Evolutionary conservation across 1,140 invertebrate species (phyloP), one percentile per base, ranked within the genome.

Genomic region (Aphelenchoides besseyi): DNA sequence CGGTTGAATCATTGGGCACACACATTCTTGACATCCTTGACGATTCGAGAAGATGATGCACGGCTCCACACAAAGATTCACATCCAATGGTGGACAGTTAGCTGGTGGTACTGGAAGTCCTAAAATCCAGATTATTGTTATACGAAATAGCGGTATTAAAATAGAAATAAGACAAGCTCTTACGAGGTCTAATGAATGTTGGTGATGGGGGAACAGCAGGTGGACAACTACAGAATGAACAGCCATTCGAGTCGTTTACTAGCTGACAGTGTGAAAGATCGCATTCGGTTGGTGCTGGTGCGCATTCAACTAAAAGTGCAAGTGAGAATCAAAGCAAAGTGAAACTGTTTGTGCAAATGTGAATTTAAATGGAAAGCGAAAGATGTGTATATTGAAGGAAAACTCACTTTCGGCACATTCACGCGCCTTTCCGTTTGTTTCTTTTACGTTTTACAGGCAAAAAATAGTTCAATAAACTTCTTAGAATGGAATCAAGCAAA

Each of bases 41-140:
- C 81, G 70, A 66, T 83, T 83, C 33, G 79, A 68, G 77, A 83
- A 81, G 55, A 84, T 77, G 53, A 84, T 84, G 71, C 82, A 83
- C n/a, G 82, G 82, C 41, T 83, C 82, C 8, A 70, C 55, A 55
- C 82, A 83, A 16, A 68, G 26, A 12, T 75, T 68, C 8, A 77
- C 33, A 48, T 83, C 74, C 9, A 83, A 2, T 9, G 64, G 52
- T 55, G 82, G 78, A 55, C 82, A 83, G 9, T 41, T 35, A 28
- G 5, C 33, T 35, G 59, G 59, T 29, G 62, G 33, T 30, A 3
- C 54, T 29, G 18, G 33, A 72, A 18, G n/a, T 62, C 12, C 9
- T n/a, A 33, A 63, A 23, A 16, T 8, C 63, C 68, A 52, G 9
- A 33, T 41, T 41, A 41, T 5, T 41, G 37, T n/a, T 8, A 41